A percentile compares a stretch with the other conserved stretches of the same genome.
phyloP scores from a whole-genome alignment of 2,888 invertebrate species.

The Nebria salina region DNA sequence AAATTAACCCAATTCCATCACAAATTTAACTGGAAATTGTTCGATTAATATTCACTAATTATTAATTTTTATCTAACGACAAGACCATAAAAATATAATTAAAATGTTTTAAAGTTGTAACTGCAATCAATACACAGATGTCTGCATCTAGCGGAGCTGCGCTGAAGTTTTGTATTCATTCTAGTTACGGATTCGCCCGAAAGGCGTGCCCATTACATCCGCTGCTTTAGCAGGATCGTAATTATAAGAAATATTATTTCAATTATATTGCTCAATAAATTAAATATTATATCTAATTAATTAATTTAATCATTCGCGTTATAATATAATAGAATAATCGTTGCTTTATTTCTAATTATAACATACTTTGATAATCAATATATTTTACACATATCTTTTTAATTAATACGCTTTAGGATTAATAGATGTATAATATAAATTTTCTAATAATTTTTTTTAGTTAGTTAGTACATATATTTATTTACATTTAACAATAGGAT shows the following conservation, averaged over 20 bases:
- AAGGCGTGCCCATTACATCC: conserved; percentile 17
- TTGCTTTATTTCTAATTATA: neutral
- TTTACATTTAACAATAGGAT: too few species aligned
- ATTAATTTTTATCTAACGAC: neutral
- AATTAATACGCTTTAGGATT: too few species aligned
- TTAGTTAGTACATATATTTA: too few species aligned
- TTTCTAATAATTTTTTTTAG: too few species aligned
- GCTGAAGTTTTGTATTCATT: neutral
- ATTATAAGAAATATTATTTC: neutral
- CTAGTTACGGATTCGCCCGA: conserved; percentile 26
- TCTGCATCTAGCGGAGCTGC: conserved; percentile 31
- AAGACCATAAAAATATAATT: neutral
- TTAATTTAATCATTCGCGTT: neutral
- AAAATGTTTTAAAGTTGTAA: neutral
- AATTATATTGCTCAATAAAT: neutral
- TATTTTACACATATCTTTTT: too few species aligned
- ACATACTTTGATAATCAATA: neutral
- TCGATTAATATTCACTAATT: neutral
- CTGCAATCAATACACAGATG: conserved; percentile 34
- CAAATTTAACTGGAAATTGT: neutral
- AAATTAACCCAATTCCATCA: neutral
- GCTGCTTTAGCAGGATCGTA: neutral
- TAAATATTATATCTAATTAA: neutral
- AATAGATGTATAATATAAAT: too few species aligned
- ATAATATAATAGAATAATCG: neutral